phyloP scores from a whole-genome alignment of 92 coral and sea anemone species.

The Epizoanthus rinbou region DNA sequence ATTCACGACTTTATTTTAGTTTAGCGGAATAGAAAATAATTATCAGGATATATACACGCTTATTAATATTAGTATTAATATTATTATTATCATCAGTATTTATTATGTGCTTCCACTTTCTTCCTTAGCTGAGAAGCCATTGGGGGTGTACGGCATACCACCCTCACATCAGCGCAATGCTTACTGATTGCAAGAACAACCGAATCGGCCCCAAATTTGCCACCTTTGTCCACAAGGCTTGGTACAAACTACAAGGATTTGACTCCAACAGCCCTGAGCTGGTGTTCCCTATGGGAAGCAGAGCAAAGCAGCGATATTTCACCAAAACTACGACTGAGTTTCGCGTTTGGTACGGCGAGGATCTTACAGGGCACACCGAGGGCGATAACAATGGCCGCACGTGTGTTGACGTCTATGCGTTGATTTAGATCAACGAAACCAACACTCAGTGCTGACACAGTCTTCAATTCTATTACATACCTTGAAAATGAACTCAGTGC shows the following conservation, averaged over 20 bases:
- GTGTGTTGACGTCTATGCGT: not conserved
- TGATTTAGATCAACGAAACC: not conserved
- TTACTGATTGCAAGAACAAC: conserved; percentile 14
- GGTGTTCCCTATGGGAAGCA: not conserved
- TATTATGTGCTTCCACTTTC: no score
- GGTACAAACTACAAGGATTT: not conserved
- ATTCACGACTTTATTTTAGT: no score
- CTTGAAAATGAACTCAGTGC: no score
- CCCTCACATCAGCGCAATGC: not conserved
- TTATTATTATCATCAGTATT: no score
- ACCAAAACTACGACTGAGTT: not conserved
- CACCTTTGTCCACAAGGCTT: not conserved
- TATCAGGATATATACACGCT: no score
- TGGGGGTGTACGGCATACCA: not conserved
- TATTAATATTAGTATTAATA: no score
- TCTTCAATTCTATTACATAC: no score
- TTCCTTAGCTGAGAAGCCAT: not conserved
- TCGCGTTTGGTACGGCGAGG: conserved; percentile 7
- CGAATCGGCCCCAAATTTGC: not conserved
- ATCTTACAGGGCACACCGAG: not conserved
- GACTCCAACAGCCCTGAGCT: not conserved
- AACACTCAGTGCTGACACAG: no score
- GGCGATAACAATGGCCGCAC: not conserved
- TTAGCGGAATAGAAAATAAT: no score
- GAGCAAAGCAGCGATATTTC: not conserved